These are phyloP conservation scores for Aplocera efformata DNA, from an alignment of 2,888 invertebrate genomes.

Conservation along the genomic window DNA sequence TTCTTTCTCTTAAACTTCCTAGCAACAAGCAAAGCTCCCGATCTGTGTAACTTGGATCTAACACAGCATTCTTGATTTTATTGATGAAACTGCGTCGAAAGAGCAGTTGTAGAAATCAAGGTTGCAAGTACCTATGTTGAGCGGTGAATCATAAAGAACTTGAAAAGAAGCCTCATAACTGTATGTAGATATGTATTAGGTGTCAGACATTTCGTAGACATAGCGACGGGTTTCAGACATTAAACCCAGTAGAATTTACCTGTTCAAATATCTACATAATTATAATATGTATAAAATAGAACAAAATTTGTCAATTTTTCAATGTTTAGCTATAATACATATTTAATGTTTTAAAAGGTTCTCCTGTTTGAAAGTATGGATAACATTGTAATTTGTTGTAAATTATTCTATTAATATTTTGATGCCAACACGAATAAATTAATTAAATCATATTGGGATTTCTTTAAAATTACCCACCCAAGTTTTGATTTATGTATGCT, in stretches of 20 bases:
- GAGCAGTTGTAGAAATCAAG: too few species aligned
- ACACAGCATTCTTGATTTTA: too few species aligned
- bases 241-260: slow-evolving; percentile 7
- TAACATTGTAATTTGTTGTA: slow-evolving; percentile 70
- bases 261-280: slow-evolving; percentile 6
- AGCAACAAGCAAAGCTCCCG: too few species aligned
- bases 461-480: slow-evolving; percentile 18
- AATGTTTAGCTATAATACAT: slow-evolving; percentile 74
- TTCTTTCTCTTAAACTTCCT: too few species aligned
- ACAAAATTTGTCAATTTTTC: slow-evolving; percentile 75
- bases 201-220: too few species aligned
- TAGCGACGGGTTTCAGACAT: neutral
- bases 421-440: slow-evolving; percentile 74
- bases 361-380: slow-evolving; percentile 64
- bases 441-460: slow-evolving; percentile 46
- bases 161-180: too few species aligned
- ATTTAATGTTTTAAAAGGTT: slow-evolving; percentile 54
- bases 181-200: too few species aligned
- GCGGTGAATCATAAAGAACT: too few species aligned
- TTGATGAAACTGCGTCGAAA: too few species aligned
- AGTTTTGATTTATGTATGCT: too few species aligned
- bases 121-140: too few species aligned
- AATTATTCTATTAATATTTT: slow-evolving; percentile 73
- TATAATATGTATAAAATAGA: slow-evolving; percentile 26
- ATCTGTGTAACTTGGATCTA: too few species aligned